phyloP scores from a whole-genome alignment of 1,140 invertebrate species.

The Nephotettix cincticeps region DNA sequence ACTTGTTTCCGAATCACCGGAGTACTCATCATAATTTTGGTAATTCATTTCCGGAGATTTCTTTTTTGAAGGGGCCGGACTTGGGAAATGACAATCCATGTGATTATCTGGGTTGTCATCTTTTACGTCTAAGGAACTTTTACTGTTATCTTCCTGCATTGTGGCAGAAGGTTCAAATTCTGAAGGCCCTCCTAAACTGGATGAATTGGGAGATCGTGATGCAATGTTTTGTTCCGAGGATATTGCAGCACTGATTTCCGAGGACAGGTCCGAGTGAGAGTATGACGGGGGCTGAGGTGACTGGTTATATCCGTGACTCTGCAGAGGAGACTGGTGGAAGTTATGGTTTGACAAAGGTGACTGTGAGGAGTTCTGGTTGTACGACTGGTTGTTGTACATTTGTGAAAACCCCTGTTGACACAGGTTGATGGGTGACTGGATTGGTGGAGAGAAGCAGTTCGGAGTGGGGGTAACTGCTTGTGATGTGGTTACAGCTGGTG shows the following conservation, averaged over 20 bases:
- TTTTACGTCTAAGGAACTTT: conserved; percentile 38
- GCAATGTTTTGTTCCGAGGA: conserved; percentile 64
- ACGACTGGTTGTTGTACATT: conserved; percentile 51
- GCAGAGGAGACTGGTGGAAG: conserved; percentile 41
- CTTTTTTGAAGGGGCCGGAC: conserved; percentile 48
- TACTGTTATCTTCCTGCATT: conserved; percentile 53
- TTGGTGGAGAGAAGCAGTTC: conserved; percentile 56
- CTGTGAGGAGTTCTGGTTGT: conserved; percentile 42
- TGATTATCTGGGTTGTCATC: conserved; percentile 36
- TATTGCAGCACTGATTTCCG: conserved; percentile 74
- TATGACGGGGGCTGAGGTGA: conserved; percentile 59
- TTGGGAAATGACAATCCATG: conserved; percentile 55
- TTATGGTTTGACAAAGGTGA: conserved; percentile 41
- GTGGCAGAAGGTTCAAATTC: conserved; percentile 74
- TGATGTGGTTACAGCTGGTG: background rate
- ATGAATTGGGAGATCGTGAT: conserved; percentile 61
- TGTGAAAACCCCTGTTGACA: conserved; percentile 48
- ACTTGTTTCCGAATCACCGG: conserved; percentile 39
- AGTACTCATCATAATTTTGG: conserved; percentile 44
- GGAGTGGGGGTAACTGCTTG: conserved; percentile 41
- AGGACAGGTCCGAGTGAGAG: conserved; percentile 71
- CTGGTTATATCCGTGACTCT: conserved; percentile 45
- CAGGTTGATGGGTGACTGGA: conserved; percentile 53
- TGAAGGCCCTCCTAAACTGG: conserved; percentile 64
- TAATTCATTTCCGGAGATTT: conserved; percentile 36